phyloP scores from a whole-genome alignment of 2,113 vertebrate species.

The Calonectris borealis region DNA sequence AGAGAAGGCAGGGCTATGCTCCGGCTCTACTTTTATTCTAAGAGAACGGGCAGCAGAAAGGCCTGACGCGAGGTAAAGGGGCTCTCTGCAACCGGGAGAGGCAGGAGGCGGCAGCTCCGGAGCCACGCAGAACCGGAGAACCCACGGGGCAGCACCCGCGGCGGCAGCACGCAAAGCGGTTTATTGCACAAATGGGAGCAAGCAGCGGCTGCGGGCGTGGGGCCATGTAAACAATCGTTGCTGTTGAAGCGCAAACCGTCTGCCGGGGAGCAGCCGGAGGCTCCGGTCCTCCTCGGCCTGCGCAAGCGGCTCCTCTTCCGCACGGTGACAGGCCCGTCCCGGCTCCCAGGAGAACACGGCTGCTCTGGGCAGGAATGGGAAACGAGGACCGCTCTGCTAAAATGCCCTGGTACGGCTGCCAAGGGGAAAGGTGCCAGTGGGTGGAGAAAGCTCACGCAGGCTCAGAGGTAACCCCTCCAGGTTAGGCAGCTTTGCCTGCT shows the following conservation, averaged over 20 bases:
- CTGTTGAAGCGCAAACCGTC: neutral
- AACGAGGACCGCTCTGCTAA: neutral
- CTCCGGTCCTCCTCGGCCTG: neutral
- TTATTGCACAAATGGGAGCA: neutral
- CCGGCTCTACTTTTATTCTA: conserved; percentile 40
- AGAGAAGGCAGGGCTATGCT: neutral
- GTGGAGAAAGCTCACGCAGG: neutral
- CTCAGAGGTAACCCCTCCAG: neutral
- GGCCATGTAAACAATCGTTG: neutral
- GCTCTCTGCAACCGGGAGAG: neutral
- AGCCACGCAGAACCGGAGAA: neutral
- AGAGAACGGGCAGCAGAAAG: conserved; percentile 14
- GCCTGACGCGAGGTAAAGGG: neutral
- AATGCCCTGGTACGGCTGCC: neutral
- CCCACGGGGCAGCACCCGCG: neutral
- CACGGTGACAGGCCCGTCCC: too few relatives aligned
- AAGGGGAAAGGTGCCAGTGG: neutral
- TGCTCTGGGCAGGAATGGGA: neutral
- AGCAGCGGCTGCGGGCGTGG: neutral
- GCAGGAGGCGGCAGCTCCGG: neutral
- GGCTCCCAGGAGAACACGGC: neutral
- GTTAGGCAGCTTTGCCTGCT: neutral
- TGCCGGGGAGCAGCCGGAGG: neutral
- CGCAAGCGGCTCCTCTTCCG: too few relatives aligned
- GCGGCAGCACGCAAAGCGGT: neutral